These are phyloP conservation scores for Cossypha caffra DNA, from an alignment of 2,797 vertebrate species.

Conservation along the genomic window DNA sequence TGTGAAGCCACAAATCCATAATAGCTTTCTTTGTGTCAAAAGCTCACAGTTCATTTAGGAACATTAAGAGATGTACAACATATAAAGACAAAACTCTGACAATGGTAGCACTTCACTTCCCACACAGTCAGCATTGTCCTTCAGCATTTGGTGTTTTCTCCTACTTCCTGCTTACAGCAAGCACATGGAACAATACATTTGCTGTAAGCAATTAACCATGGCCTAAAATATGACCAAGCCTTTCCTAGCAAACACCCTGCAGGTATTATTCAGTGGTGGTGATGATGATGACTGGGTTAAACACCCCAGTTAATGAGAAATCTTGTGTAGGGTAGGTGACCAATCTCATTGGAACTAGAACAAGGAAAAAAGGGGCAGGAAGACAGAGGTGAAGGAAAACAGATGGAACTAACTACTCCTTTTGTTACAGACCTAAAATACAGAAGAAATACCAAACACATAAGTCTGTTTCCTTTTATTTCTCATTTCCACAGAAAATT, in stretches of 20 bases:
- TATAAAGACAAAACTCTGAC: not conserved
- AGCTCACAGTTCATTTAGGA: not conserved
- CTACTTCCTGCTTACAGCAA: not conserved
- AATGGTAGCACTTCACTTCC: not conserved
- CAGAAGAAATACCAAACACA: not conserved
- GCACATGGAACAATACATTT: not conserved
- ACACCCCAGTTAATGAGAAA: not conserved
- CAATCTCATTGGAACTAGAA: not conserved
- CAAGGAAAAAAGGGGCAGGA: not conserved
- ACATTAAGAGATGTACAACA: not conserved
- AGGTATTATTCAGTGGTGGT: not conserved
- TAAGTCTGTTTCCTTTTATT: not conserved
- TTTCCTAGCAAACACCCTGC: not conserved
- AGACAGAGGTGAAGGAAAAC: not conserved
- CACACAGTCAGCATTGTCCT: fast-evolving
- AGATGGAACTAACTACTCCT: not conserved
- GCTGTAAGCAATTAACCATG: not conserved
- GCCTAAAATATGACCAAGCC: not conserved
- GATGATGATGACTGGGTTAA: not conserved
- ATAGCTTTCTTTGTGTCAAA: not conserved
- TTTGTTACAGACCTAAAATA: not conserved
- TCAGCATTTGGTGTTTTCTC: not conserved
- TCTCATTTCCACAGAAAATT: not conserved
- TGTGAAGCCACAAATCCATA: not conserved
- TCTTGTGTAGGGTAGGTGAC: fast-evolving